Evolutionary conservation across 2,797 vertebrate genomes (phyloP).

Genomic region (Sebastes aleutianus): DNA sequence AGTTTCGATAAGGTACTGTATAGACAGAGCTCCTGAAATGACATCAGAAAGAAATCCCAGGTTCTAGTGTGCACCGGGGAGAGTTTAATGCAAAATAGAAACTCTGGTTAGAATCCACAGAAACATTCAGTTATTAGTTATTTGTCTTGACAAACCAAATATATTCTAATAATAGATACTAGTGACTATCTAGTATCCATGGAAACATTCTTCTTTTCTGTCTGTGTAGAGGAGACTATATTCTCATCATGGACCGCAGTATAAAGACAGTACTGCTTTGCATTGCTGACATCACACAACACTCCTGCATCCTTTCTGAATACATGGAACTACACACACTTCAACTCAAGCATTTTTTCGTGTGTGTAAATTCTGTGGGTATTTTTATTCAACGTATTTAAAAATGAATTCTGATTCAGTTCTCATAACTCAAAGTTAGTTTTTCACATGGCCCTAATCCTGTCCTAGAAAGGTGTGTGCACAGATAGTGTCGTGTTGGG

Average conservation of each 20-base stretch:
- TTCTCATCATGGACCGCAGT: background rate
- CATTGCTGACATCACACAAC: background rate
- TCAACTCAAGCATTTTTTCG: no score
- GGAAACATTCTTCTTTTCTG: background rate
- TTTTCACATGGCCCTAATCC: background rate
- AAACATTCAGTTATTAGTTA: background rate
- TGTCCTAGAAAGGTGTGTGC: background rate
- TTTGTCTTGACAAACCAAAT: background rate
- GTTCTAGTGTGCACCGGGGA: background rate
- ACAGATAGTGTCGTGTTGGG: background rate
- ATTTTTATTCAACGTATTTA: background rate
- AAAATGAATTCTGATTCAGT: background rate
- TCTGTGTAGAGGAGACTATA: background rate
- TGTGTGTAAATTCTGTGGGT: background rate
- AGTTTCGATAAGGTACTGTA: background rate
- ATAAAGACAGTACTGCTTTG: background rate
- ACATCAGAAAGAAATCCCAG: background rate
- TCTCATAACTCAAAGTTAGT: background rate
- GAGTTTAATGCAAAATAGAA: background rate
- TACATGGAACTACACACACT: no score
- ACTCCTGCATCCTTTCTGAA: background rate
- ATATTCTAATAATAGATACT: background rate
- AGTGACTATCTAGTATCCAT: no score
- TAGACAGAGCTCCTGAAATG: background rate
- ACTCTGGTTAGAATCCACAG: background rate